These are phyloP conservation scores for Musca domestica DNA, from an alignment of 1,140 invertebrate genomes.

Conservation along the genomic window DNA sequence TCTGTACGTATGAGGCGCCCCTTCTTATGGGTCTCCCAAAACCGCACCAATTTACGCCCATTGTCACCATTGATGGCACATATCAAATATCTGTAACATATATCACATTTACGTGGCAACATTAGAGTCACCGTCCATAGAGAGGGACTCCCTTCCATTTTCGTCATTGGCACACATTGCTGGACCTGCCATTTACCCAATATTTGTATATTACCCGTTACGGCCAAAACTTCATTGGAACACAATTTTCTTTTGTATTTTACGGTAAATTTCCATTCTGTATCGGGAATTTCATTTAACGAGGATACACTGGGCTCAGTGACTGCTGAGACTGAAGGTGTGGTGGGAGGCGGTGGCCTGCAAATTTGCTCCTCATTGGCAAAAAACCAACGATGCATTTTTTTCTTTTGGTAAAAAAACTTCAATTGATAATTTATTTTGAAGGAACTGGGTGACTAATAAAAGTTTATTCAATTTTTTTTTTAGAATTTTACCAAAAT, in stretches of 20 bases:
- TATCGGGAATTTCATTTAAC: neutral
- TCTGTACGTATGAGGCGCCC: slow-evolving; percentile 35
- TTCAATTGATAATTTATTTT: too few relatives aligned
- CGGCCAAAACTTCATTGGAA: slow-evolving; percentile 53
- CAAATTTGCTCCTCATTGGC: slow-evolving; percentile 39
- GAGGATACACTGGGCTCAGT: neutral
- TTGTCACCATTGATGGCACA: slow-evolving; percentile 60
- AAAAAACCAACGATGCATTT: slow-evolving; percentile 49
- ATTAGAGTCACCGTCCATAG: slow-evolving; percentile 55
- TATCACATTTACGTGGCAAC: slow-evolving; percentile 64
- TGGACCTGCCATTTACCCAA: slow-evolving; percentile 56
- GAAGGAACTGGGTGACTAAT: too few relatives aligned
- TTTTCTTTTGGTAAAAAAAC: neutral
- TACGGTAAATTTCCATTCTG: slow-evolving; percentile 38
- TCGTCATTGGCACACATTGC: slow-evolving; percentile 54
- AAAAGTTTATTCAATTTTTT: too few relatives aligned
- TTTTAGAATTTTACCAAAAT: too few relatives aligned
- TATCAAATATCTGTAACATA: slow-evolving; percentile 74
- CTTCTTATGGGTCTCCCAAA: slow-evolving; percentile 77
- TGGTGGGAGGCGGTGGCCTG: neutral
- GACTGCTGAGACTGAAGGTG: too few relatives aligned
- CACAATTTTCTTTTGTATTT: neutral
- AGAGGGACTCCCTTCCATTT: slow-evolving; percentile 12
- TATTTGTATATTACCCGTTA: slow-evolving; percentile 53
- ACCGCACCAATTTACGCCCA: slow-evolving; percentile 66